phyloP scores from a whole-genome alignment of 2,797 vertebrate genomes.

The Acropternis orthonyx region DNA sequence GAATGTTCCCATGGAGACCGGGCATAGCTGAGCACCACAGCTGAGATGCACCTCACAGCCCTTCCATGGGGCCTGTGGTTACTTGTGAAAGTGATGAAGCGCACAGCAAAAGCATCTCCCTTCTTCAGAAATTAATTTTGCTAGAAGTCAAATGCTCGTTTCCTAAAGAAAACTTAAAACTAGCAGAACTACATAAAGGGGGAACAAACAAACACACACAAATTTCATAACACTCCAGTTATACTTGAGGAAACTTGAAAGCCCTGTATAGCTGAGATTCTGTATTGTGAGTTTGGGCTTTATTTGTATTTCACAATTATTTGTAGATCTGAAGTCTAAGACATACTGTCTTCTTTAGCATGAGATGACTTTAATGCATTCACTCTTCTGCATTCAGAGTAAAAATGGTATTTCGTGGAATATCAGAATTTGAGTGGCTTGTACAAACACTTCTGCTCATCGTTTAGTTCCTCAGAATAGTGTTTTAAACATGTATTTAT shows the following conservation, averaged over 20 bases:
- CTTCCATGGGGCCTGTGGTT: not conserved
- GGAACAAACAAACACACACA: not conserved
- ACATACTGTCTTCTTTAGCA: not conserved
- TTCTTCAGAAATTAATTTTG: not conserved
- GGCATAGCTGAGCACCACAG: not conserved
- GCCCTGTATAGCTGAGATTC: not conserved
- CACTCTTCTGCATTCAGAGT: not conserved
- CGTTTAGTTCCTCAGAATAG: not conserved
- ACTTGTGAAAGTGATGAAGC: fast-evolving
- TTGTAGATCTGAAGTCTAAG: not conserved
- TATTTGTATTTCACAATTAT: not conserved
- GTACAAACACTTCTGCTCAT: not conserved
- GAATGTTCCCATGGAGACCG: constrained; percentile 69
- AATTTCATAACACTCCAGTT: not conserved
- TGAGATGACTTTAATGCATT: not conserved
- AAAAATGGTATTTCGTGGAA: not conserved
- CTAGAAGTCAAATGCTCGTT: not conserved
- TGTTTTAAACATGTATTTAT: not conserved
- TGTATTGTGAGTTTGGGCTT: not conserved
- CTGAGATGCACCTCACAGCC: not conserved
- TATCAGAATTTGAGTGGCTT: not conserved
- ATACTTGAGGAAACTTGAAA: not conserved
- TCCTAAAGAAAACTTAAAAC: not conserved
- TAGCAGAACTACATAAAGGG: not conserved
- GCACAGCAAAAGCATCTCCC: not conserved